These are phyloP conservation scores for Spermophilus dauricus DNA, from an alignment of 2,113 vertebrate species.

Conservation along the genomic window DNA sequence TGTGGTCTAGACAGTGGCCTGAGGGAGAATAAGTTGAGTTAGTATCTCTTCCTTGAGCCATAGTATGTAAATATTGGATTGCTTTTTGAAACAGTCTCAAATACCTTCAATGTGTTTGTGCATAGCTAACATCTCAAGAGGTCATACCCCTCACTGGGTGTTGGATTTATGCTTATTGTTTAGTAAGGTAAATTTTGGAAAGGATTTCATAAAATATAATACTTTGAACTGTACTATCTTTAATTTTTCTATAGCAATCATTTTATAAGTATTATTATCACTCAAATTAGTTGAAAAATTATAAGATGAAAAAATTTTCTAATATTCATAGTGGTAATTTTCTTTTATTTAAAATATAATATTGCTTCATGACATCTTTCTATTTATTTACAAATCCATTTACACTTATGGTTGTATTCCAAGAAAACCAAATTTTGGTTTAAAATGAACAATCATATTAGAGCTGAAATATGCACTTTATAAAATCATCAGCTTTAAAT, in stretches of 20 bases:
- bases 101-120: background rate
- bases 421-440: background rate
- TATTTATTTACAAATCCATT: background rate
- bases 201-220: background rate
- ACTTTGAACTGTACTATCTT: background rate
- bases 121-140: background rate
- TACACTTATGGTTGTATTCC: background rate
- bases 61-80: background rate
- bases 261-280: background rate
- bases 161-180: background rate
- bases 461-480: background rate
- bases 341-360: background rate
- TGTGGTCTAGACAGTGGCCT: constrained; percentile 76
- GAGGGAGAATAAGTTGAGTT: constrained; percentile 27
- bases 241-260: background rate
- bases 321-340: background rate
- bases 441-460: background rate
- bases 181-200: background rate
- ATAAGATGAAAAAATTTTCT: background rate
- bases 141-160: background rate
- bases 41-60: background rate
- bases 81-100: background rate
- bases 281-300: background rate
- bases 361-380: background rate
- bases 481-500: background rate